Evolutionary conservation across 2,888 invertebrate species (phyloP), one percentile per base, ranked within the genome.

Genomic region (Meiosimyza platycephala): DNA sequence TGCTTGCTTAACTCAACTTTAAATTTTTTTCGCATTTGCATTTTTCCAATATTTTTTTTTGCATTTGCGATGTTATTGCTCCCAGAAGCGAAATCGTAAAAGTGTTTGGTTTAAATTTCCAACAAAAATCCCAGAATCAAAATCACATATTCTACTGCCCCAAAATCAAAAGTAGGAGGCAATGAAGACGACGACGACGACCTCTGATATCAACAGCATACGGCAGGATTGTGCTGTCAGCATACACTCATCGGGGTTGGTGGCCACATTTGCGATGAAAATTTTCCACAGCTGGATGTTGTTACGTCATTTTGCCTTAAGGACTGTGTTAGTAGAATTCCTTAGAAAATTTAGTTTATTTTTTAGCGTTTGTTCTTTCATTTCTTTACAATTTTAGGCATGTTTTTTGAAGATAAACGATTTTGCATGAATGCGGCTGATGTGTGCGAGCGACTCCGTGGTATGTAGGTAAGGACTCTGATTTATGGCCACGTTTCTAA

Each of bases 41-140:
- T 62, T 47, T 40, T 16, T 28, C 28, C 28, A 3, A 60, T 28
- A 28, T 28, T 28, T 40, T 40, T 40, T 40, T n/a, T 3, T 33
- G n/a, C n/a, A n/a, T 33, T 40, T 40, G 33, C 60, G 60, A 52
- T 72, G 18, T 55, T 62, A 62, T 62, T 62, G 63, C 70, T 62
- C 63, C 54, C 70, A 71, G 33, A 5, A 33, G 70, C 62, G 47
- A 15, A 52, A n/a, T 62, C 54, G 47, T 62, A 47, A 62, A 60
- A 47, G 52, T 66, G 40, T 65, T 65, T 66, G 60, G 11, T 72
- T 59, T 66, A 59, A 18, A 59, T 66, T 66, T 55, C 47, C 28
- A 33, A n/a, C 11, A 33, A 48, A n/a, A 60, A 48, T 71, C 64
- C 22, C 48, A 28, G 57, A 64, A 50, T 66, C 16, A 51, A 63